Conservation (phyloP, 2,797 vertebrate species). For the Acanthornis magna region DNA sequence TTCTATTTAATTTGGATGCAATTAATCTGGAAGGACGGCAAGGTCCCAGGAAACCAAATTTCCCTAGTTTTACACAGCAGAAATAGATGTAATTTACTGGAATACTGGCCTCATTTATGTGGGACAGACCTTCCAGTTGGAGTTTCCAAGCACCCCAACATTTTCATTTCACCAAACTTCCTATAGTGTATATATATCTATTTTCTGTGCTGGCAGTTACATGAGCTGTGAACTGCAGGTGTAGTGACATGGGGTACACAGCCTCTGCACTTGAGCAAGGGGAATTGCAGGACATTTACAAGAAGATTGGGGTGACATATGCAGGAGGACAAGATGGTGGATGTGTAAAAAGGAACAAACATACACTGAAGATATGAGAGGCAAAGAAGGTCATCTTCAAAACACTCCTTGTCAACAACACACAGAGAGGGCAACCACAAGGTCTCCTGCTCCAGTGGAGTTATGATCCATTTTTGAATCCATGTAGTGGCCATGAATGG, state of each 20-base stretch:
- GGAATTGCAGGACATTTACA: background rate
- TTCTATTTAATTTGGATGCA: conserved; percentile 21
- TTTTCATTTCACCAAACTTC: background rate
- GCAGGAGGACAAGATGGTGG: background rate
- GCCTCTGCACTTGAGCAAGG: background rate
- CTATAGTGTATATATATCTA: background rate
- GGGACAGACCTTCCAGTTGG: background rate
- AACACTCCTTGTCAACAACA: background rate
- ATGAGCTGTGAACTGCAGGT: background rate
- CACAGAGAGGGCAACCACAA: background rate
- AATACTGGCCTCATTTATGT: background rate
- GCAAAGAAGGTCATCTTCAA: background rate
- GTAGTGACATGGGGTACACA: background rate
- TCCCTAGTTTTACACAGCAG: background rate
- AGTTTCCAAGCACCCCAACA: background rate
- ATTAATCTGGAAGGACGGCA: background rate
- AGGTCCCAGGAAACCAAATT: conserved; percentile 4
- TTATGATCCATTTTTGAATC: background rate
- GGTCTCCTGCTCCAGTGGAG: background rate
- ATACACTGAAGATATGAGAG: background rate
- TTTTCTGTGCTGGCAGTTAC: background rate
- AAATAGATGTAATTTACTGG: background rate
- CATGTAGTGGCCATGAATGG: background rate
- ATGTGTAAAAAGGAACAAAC: background rate
- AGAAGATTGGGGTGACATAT: background rate